These are phyloP conservation scores for Enteromius mattozi DNA, from an alignment of 2,797 vertebrate species.

Conservation along the genomic window DNA sequence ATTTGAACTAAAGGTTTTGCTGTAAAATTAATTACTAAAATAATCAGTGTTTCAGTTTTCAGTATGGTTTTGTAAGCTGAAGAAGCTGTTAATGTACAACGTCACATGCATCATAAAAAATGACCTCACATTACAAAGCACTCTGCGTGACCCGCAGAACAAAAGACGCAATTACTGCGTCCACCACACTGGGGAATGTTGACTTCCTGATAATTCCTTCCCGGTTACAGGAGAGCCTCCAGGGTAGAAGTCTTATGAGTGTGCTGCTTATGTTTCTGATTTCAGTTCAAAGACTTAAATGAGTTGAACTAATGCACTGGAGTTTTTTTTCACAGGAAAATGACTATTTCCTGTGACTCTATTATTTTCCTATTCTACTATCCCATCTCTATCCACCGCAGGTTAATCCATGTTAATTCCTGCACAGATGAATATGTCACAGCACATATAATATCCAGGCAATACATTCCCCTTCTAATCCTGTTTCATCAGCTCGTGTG, in stretches of 20 bases:
- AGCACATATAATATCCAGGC: slow-evolving; percentile 79
- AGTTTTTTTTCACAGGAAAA: neutral
- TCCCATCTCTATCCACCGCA: slow-evolving; percentile 78
- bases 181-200: neutral
- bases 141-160: neutral
- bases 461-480: slow-evolving; percentile 82
- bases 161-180: neutral
- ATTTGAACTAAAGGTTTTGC: neutral
- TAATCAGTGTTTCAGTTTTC: neutral
- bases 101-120: neutral
- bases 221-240: slow-evolving; percentile 8
- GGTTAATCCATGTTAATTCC: slow-evolving; percentile 84
- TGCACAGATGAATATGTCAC: slow-evolving; percentile 76
- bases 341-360: slow-evolving; percentile 66
- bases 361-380: slow-evolving; percentile 78
- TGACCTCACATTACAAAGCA: slow-evolving; percentile 3
- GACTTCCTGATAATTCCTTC: slow-evolving; percentile 24
- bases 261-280: slow-evolving; percentile 37
- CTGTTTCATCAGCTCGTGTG: slow-evolving; percentile 82
- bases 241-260: slow-evolving; percentile 28
- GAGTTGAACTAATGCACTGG: slow-evolving; percentile 32
- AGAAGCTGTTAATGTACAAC: neutral
- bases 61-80: neutral
- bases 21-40: neutral
- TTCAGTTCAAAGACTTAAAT: slow-evolving; percentile 34